Evolutionary conservation across 2,888 invertebrate genomes (phyloP), one percentile per base, ranked within the genome.

Genomic region (Leptarthrus brevirostris): DNA sequence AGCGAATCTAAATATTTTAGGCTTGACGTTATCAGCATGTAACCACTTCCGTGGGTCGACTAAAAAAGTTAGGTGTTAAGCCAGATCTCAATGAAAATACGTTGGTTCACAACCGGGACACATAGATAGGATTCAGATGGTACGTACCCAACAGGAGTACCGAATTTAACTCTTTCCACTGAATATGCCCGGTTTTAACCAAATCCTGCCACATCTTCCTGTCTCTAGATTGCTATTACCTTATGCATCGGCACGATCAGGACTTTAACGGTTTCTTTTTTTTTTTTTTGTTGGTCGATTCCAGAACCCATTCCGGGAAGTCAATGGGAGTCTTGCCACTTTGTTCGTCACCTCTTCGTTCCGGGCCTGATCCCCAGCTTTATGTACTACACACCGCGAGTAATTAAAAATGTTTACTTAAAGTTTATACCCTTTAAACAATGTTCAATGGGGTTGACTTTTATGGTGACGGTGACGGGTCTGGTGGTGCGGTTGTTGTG

Each of bases 361-460:
- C 26, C 16, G 26, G 36, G 20, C 14, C 22, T 70, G 70, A 69
- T 70, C 64, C 64, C 40, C 16, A 16, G 44, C 71, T 44, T 74
- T 74, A 61, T 74, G 69, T 73, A 52, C 52, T 74, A 74, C 70
- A 71, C 73, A 36, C 74, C 75, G 73, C 75, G 76, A 78, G 78
- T 78, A 78, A 78, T 78, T 78, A 78, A 78, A 78, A 78, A 76
- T 78, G 77, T 78, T 78, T 78, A 78, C 77, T 77, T 78, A 77
- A 78, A 78, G 78, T 78, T 78, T 78, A 78, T 76, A 66, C 64
- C 74, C 75, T 73, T 75, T 75, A 74, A 74, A 75, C 64, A 75
- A 74, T 75, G 64, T 71, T 72, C 64, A 75, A 75, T 73, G 58
- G 61, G 70, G 73, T 54, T 72, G 72, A 74, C 54, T 74, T 72